Percentiles rank a stretch among this genome's conserved stretches.
Conservation (phyloP, 2,113 vertebrate species). For the Gulo gulo region DNA sequence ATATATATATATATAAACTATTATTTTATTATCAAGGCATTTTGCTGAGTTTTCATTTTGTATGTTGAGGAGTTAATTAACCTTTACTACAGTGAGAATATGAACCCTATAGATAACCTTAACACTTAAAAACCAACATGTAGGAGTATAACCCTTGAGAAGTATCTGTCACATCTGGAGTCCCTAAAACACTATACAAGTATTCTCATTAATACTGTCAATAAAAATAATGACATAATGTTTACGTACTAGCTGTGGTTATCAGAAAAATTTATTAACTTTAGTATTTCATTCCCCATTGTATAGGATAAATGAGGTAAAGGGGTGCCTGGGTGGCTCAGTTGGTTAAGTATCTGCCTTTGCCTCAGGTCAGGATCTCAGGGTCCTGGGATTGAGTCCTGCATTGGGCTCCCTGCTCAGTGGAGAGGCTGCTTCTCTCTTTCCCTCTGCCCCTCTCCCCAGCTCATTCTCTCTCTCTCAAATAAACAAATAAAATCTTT, state of each 20-base stretch:
- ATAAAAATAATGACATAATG: not conserved
- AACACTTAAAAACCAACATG: not conserved
- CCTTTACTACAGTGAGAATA: not conserved
- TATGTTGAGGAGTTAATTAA: not conserved
- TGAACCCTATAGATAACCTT: not conserved
- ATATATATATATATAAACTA: not conserved
- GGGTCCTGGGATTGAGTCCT: not conserved
- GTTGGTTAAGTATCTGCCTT: not conserved
- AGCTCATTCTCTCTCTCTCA: not conserved
- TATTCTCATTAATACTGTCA: not conserved
- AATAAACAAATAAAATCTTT: not conserved
- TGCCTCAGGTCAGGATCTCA: not conserved
- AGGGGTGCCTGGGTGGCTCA: not conserved
- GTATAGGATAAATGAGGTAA: not conserved
- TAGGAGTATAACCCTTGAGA: not conserved
- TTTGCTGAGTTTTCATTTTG: not conserved
- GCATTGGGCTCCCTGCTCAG: not conserved
- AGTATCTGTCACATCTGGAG: not conserved
- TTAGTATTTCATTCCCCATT: not conserved
- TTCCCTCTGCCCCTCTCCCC: not conserved
- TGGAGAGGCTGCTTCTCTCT: not conserved
- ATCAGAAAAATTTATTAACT: not conserved
- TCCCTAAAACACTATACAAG: not conserved
- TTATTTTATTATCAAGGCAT: not conserved
- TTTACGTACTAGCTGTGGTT: not conserved